Evolutionary conservation across 2,113 vertebrate genomes (phyloP).

Genomic region (Pyxicephalus adspersus): DNA sequence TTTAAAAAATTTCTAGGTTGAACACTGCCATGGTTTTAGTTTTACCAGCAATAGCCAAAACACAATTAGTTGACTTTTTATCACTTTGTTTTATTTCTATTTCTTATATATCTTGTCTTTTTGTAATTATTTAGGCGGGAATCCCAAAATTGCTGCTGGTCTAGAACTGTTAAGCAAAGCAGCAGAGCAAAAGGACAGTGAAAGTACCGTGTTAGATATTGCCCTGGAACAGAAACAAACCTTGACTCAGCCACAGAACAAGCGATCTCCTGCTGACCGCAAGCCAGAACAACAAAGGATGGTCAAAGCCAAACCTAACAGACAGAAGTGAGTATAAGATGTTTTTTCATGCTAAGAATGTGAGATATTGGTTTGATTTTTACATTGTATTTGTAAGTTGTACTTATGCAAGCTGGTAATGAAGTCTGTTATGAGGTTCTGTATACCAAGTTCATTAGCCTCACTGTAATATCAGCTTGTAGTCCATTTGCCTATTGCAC

Average conservation of each 20-base stretch:
- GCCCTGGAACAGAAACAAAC: constrained; percentile 71
- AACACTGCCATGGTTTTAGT: too few relatives aligned
- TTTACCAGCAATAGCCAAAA: too few relatives aligned
- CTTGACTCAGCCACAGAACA: constrained; percentile 64
- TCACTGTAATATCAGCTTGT: too few relatives aligned
- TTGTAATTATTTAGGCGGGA: constrained; percentile 64
- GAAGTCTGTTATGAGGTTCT: too few relatives aligned
- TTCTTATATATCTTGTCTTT: background rate
- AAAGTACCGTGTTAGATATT: constrained; percentile 62
- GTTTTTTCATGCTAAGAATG: fast-evolving
- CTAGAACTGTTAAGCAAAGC: constrained; percentile 68
- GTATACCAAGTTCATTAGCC: too few relatives aligned
- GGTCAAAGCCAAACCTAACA: constrained; percentile 71
- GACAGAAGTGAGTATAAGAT: constrained; percentile 76
- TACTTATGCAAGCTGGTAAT: too few relatives aligned
- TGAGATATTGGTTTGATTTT: background rate
- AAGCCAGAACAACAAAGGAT: constrained; percentile 71
- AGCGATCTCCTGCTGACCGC: constrained; percentile 58
- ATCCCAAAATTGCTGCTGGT: constrained; percentile 64
- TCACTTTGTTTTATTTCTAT: background rate
- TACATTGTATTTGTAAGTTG: too few relatives aligned
- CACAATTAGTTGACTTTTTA: too few relatives aligned
- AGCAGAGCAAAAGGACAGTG: constrained; percentile 71
- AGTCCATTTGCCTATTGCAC: too few relatives aligned
- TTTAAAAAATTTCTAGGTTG: too few relatives aligned